A percentile compares a stretch with the other conserved stretches of the same genome.
phyloP scores from a whole-genome alignment of 23 tunicate genomes.

The Halocynthia aurantium region DNA sequence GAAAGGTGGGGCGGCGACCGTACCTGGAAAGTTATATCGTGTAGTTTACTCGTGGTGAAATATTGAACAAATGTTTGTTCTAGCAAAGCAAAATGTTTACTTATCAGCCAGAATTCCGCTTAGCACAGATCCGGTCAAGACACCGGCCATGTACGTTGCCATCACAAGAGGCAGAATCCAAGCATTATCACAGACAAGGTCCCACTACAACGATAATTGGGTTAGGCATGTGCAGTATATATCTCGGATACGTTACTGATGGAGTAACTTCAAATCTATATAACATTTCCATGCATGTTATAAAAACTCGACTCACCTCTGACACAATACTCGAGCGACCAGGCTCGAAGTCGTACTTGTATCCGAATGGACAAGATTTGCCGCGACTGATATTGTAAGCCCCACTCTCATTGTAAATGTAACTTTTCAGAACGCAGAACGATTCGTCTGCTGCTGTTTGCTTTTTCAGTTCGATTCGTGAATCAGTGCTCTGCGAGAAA shows the following conservation, averaged over 20 bases:
- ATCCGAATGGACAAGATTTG: conserved; percentile 14
- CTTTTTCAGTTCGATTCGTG: no score
- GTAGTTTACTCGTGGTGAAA: not conserved
- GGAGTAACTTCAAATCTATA: not conserved
- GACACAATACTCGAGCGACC: conserved; percentile 36
- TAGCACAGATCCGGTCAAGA: conserved; percentile 10
- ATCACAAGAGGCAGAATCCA: conserved; percentile 15
- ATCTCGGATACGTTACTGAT: not conserved
- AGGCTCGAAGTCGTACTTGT: conserved; percentile 21
- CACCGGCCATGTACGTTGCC: conserved; percentile 15
- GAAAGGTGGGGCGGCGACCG: conserved; percentile 45
- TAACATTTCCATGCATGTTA: not conserved
- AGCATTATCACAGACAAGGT: conserved; percentile 10
- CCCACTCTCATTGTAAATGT: not conserved
- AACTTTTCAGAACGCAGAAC: no score
- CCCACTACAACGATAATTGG: conserved; percentile 11
- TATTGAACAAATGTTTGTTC: no score
- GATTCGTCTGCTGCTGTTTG: no score
- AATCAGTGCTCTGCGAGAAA: no score
- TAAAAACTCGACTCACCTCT: conserved; percentile 5
- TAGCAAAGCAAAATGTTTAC: not conserved
- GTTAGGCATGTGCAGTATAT: no score
- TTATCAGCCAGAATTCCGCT: conserved; percentile 13
- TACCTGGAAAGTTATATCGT: conserved; percentile 12
- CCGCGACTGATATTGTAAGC: not conserved